Evolutionary conservation across 2,797 vertebrate genomes (phyloP).

Genomic region (Chelon auratus): DNA sequence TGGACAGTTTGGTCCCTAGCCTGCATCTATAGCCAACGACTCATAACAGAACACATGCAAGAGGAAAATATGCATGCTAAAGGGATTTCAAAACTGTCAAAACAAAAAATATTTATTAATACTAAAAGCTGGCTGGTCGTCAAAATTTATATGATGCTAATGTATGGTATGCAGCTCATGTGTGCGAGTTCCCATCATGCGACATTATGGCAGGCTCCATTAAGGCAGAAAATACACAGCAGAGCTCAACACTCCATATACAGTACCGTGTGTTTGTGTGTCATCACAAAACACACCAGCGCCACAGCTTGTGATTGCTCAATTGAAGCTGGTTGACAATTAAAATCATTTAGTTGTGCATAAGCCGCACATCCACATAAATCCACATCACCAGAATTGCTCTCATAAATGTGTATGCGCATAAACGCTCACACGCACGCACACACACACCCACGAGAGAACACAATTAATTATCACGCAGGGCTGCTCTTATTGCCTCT

Average conservation of each 20-base stretch:
- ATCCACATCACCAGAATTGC: slow-evolving; percentile 70
- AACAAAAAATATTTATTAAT: background rate
- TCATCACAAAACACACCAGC: slow-evolving; percentile 54
- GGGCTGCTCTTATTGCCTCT: slow-evolving; percentile 77
- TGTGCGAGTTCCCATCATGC: slow-evolving; percentile 27
- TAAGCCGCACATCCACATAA: slow-evolving; percentile 76
- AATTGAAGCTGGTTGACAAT: slow-evolving; percentile 76
- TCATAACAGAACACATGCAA: too few relatives aligned
- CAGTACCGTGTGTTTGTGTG: slow-evolving; percentile 10
- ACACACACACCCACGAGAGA: slow-evolving; percentile 22
- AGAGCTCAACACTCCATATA: background rate
- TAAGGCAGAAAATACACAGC: slow-evolving; percentile 11
- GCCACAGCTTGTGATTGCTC: slow-evolving; percentile 57
- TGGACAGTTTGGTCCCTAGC: background rate
- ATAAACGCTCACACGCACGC: slow-evolving; percentile 14
- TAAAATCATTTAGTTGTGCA: slow-evolving; percentile 77
- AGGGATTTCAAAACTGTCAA: too few relatives aligned
- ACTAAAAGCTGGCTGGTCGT: background rate
- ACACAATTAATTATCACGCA: slow-evolving; percentile 76
- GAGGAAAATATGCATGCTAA: too few relatives aligned
- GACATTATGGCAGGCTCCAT: slow-evolving; percentile 42
- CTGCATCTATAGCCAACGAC: too few relatives aligned
- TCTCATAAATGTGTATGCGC: slow-evolving; percentile 11
- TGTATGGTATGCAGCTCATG: background rate
- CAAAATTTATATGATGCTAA: slow-evolving; percentile 10